Percentiles rank a stretch among this genome's conserved stretches.
phyloP scores from a whole-genome alignment of 2,113 vertebrate genomes.

The Microcebus ravelobensis region DNA sequence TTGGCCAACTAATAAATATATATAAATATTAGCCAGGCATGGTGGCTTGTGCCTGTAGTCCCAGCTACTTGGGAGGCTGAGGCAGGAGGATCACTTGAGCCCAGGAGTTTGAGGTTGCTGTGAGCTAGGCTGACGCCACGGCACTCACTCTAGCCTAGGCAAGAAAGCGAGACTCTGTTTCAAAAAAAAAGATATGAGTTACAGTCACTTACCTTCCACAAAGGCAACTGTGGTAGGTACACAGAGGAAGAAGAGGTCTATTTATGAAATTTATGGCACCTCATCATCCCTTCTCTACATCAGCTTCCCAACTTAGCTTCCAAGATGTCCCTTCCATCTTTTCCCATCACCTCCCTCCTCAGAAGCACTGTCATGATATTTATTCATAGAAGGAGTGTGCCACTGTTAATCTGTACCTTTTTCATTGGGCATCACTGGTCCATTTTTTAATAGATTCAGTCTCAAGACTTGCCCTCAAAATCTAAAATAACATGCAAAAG shows the following conservation, averaged over 20 bases:
- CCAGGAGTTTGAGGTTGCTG: too few species aligned
- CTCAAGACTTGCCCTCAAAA: slow-evolving; percentile 18
- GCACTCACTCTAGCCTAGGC: too few species aligned
- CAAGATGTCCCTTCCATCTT: background rate
- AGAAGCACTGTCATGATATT: background rate
- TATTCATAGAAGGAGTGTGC: background rate
- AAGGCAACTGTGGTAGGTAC: background rate
- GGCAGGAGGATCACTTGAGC: too few species aligned
- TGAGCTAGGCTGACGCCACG: too few species aligned
- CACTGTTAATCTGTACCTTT: background rate
- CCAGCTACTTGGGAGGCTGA: too few species aligned
- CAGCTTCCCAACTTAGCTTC: background rate
- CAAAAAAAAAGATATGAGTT: background rate
- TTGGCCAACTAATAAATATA: too few species aligned
- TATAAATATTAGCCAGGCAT: too few species aligned
- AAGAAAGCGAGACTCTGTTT: too few species aligned
- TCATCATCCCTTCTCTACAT: background rate
- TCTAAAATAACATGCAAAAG: slow-evolving; percentile 21
- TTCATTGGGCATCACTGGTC: background rate
- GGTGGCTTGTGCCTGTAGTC: too few species aligned
- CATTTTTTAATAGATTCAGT: background rate
- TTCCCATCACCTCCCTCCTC: background rate
- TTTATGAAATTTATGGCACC: background rate
- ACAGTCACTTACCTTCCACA: too few species aligned
- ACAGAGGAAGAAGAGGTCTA: background rate